Percentiles rank a stretch among this genome's conserved stretches.
These are phyloP conservation scores for Chiloscyllium plagiosum DNA, from an alignment of 2,113 vertebrate genomes.

Conservation along the genomic window DNA sequence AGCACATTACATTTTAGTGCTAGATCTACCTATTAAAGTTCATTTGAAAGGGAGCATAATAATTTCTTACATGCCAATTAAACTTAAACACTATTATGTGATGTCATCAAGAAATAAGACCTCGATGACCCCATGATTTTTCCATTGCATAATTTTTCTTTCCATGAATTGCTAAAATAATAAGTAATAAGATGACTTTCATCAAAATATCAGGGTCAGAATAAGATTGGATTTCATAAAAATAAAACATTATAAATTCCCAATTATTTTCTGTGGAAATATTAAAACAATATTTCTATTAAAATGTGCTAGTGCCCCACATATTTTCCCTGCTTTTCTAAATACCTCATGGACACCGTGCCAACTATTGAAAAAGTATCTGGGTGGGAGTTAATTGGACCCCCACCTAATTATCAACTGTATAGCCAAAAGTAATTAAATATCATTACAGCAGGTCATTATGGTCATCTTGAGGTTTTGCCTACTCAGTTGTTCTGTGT, in stretches of 20 bases:
- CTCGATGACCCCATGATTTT: slow-evolving; percentile 21
- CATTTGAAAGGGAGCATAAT: slow-evolving; percentile 28
- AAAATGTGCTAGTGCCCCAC: neutral
- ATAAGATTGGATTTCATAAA: slow-evolving; percentile 35
- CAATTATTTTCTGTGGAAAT: slow-evolving; percentile 35
- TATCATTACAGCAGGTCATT: slow-evolving; percentile 30
- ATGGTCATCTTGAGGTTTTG: slow-evolving; percentile 24
- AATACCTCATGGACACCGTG: slow-evolving; percentile 17
- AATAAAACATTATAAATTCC: slow-evolving; percentile 34
- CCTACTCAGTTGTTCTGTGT: slow-evolving; percentile 18
- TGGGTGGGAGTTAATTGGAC: slow-evolving; percentile 36
- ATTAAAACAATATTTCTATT: slow-evolving; percentile 23
- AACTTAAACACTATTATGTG: slow-evolving; percentile 31
- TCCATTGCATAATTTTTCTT: slow-evolving; percentile 25
- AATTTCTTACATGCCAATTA: slow-evolving; percentile 35
- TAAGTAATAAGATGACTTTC: slow-evolving; percentile 34
- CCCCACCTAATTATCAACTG: slow-evolving; percentile 27
- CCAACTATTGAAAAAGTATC: slow-evolving; percentile 31
- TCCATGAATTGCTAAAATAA: slow-evolving; percentile 34
- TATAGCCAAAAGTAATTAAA: slow-evolving; percentile 34
- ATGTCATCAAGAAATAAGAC: slow-evolving; percentile 36
- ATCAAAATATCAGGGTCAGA: slow-evolving; percentile 15
- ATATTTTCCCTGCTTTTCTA: slow-evolving; percentile 25
- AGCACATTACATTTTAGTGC: slow-evolving; percentile 14
- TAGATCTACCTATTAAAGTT: slow-evolving; percentile 24